These are phyloP conservation scores for Tiliacea citrago DNA, from an alignment of 2,888 invertebrate species.

Conservation along the genomic window DNA sequence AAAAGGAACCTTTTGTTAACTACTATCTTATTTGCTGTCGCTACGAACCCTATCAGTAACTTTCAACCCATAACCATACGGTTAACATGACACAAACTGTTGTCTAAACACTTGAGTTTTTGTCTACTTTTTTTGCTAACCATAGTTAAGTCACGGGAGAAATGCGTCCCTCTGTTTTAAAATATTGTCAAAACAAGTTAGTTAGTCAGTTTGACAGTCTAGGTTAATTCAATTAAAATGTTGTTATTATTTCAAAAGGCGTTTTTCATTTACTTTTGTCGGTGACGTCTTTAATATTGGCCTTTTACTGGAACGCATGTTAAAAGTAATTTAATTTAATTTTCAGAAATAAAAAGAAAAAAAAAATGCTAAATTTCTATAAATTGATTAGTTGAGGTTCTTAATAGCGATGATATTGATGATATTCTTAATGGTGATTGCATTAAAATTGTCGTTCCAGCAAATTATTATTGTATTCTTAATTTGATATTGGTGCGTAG, in stretches of 20 bases:
- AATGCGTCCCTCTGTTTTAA: slow-evolving; percentile 36
- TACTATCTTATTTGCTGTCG: slow-evolving; percentile 24
- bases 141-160: slow-evolving; percentile 59
- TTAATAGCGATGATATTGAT: no score
- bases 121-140: slow-evolving; percentile 39
- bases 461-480: no score
- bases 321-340: no score
- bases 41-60: slow-evolving; percentile 56
- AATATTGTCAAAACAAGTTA: background rate
- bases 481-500: no score
- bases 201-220: background rate
- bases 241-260: background rate
- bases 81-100: slow-evolving; percentile 60
- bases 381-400: no score
- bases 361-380: no score
- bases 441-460: no score
- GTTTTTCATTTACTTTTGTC: background rate
- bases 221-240: background rate
- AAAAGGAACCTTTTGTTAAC: no score
- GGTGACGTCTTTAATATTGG: background rate
- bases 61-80: slow-evolving; percentile 40
- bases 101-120: slow-evolving; percentile 59
- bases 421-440: no score
- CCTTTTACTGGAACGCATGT: background rate
- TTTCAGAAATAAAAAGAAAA: no score